Conservation (phyloP, 2,797 vertebrate species). For the Fratercula arctica region DNA sequence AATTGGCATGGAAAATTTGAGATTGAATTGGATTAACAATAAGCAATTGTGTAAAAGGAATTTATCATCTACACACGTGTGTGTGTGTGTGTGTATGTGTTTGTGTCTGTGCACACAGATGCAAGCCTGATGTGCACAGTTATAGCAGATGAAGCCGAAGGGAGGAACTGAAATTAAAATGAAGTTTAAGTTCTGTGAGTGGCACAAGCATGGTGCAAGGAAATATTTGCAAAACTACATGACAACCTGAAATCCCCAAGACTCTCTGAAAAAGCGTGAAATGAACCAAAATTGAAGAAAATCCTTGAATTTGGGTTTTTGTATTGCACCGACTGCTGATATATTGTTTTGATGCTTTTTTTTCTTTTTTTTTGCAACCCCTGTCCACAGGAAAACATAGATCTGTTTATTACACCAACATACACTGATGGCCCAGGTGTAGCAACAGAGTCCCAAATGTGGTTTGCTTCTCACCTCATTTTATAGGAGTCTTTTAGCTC, state of each 20-base stretch:
- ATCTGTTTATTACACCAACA: neutral
- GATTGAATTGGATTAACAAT: neutral
- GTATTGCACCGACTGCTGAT: neutral
- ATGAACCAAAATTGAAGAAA: neutral
- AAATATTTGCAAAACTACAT: neutral
- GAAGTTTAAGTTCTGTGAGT: neutral
- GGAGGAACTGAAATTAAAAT: neutral
- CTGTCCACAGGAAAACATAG: neutral
- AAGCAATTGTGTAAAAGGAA: neutral
- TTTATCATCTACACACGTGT: neutral
- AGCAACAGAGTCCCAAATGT: neutral
- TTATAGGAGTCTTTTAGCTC: neutral
- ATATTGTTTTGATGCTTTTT: neutral
- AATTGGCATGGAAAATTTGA: neutral
- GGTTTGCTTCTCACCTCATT: neutral
- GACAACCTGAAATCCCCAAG: neutral
- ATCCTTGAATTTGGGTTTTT: neutral
- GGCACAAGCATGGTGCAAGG: neutral
- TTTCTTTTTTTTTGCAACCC: neutral
- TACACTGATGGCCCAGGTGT: neutral
- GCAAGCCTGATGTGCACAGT: neutral
- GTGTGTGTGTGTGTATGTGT: too few relatives aligned
- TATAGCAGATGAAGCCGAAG: neutral
- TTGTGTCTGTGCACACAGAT: neutral
- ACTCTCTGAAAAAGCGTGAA: neutral